Percentiles rank a stretch among this genome's conserved stretches.
Evolutionary conservation across 2,888 invertebrate species (phyloP).

Genomic region (Oxytorus armatus): DNA sequence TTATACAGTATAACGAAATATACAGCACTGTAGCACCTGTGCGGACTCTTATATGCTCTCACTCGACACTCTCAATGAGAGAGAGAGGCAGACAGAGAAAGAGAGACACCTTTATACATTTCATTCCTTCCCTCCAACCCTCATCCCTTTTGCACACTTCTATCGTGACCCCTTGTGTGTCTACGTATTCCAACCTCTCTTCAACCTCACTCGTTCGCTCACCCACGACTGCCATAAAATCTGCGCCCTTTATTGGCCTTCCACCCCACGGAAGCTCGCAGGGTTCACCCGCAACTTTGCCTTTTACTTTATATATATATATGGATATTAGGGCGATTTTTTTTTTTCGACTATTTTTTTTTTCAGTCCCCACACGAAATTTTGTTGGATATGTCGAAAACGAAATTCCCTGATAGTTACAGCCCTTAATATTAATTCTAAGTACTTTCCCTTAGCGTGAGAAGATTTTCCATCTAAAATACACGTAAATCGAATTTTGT

Average conservation of each 20-base stretch:
- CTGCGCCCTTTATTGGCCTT: conserved; percentile 54
- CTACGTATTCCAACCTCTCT: conserved; percentile 27
- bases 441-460: too few species aligned
- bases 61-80: conserved; percentile 4
- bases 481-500: too few species aligned
- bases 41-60: conserved; percentile 36
- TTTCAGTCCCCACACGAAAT: too few species aligned
- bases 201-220: conserved; percentile 32
- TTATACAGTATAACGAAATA: not conserved
- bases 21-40: conserved; percentile 46
- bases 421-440: too few species aligned
- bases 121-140: not conserved
- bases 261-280: conserved; percentile 16
- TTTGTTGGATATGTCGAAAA: too few species aligned
- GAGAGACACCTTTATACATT: conserved; percentile 34
- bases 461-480: too few species aligned
- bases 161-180: conserved; percentile 37
- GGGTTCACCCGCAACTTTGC: conserved; percentile 7
- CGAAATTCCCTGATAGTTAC: too few species aligned
- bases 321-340: too few species aligned
- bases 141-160: conserved; percentile 21
- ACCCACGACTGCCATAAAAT: conserved; percentile 55
- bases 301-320: not conserved
- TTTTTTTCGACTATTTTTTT: too few species aligned
- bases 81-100: too few species aligned